phyloP scores from a whole-genome alignment of 2,797 vertebrate genomes.

The Acrocephalus scirpaceus region DNA sequence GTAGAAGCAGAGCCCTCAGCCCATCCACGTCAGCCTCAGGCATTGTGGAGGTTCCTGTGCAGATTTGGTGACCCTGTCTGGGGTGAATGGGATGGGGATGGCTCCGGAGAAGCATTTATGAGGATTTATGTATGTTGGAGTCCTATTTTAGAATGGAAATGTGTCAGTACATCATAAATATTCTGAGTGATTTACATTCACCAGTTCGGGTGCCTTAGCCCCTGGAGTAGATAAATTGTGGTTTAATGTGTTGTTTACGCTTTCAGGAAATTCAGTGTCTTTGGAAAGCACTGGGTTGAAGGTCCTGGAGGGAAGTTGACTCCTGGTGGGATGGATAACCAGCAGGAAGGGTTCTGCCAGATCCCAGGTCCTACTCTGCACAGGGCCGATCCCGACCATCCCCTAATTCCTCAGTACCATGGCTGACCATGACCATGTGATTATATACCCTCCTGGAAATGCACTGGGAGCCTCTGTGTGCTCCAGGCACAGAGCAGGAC shows the following conservation, averaged over 20 bases:
- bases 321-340: background rate
- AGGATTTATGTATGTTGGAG: background rate
- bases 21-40: rapidly evolving
- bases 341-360: background rate
- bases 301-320: background rate
- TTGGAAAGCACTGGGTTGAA: background rate
- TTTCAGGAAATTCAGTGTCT: slow-evolving; percentile 7
- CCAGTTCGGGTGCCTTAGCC: background rate
- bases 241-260: background rate
- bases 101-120: background rate
- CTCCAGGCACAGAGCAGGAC: background rate
- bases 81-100: background rate
- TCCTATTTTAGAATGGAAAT: slow-evolving; percentile 8
- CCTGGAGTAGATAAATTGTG: slow-evolving; percentile 20
- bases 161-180: slow-evolving; percentile 34
- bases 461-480: background rate
- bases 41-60: rapidly evolving
- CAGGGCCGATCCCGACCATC: background rate
- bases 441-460: background rate
- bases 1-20: background rate
- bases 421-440: background rate
- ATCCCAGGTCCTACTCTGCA: background rate
- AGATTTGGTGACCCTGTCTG: background rate
- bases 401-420: background rate
- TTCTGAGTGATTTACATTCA: background rate